Evolutionary conservation across 2,797 vertebrate genomes (phyloP).

Genomic region (Poeciliopsis turneri): DNA sequence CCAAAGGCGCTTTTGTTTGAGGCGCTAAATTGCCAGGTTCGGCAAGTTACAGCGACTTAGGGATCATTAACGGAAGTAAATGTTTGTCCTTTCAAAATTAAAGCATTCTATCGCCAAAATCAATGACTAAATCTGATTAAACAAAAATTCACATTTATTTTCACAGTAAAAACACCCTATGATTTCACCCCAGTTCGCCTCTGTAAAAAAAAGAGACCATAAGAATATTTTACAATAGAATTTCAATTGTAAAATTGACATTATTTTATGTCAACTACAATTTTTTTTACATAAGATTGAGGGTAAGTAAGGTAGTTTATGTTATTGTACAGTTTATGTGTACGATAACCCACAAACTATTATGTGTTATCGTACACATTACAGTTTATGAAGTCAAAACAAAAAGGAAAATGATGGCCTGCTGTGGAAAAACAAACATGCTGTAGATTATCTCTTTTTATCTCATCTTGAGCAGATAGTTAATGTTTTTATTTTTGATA

Average conservation of each 20-base stretch:
- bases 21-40: slow-evolving; percentile 48
- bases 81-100: slow-evolving; percentile 43
- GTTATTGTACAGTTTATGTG: too few species aligned
- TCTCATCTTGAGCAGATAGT: background rate
- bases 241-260: background rate
- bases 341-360: too few species aligned
- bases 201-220: background rate
- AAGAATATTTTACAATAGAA: background rate
- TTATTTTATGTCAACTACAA: background rate
- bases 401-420: background rate
- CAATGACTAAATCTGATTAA: background rate
- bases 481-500: background rate
- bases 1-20: slow-evolving; percentile 68
- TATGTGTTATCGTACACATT: background rate
- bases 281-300: background rate
- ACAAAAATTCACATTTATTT: background rate
- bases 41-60: slow-evolving; percentile 1
- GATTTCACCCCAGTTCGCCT: background rate
- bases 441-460: background rate
- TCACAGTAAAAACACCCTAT: background rate
- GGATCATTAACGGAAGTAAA: slow-evolving; percentile 18
- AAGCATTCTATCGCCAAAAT: background rate
- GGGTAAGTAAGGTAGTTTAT: background rate
- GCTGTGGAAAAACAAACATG: background rate
- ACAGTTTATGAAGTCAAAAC: background rate